These are phyloP conservation scores for Cryptocheilus praepositus DNA, from an alignment of 2,888 invertebrate genomes.

Conservation along the genomic window DNA sequence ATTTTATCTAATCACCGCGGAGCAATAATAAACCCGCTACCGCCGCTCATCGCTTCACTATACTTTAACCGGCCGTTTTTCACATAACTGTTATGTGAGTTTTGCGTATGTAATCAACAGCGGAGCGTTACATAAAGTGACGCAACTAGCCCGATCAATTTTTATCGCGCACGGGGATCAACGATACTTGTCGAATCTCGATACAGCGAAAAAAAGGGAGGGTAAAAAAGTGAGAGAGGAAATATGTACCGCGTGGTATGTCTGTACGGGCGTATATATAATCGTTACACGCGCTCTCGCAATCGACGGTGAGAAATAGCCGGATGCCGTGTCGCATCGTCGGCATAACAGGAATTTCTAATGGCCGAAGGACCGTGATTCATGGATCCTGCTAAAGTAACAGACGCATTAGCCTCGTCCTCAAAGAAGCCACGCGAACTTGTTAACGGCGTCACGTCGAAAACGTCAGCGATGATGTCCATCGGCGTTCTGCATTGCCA, in stretches of 20 bases:
- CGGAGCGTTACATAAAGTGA: not conserved
- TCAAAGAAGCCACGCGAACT: too few species aligned
- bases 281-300: slow-evolving; percentile 46
- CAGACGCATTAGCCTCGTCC: slow-evolving; percentile 24
- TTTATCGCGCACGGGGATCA: too few species aligned
- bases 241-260: slow-evolving; percentile 3
- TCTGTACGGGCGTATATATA: not conserved
- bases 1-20: too few species aligned
- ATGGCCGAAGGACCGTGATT: slow-evolving; percentile 32
- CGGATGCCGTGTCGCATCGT: slow-evolving; percentile 52
- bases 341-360: slow-evolving; percentile 49
- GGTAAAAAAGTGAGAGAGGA: not conserved
- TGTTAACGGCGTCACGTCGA: too few species aligned
- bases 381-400: slow-evolving; percentile 36
- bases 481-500: too few species aligned
- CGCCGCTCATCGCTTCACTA: too few species aligned
- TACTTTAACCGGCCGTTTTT: too few species aligned
- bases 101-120: not conserved
- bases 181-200: too few species aligned
- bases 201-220: not conserved
- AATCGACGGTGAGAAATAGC: slow-evolving; percentile 44
- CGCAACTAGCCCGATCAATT: too few species aligned
- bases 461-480: too few species aligned
- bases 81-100: too few species aligned
- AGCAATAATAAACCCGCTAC: too few species aligned